Base-by-base conservation (phyloP, 1,140 invertebrate genomes). In the Araneus ventricosus region DNA sequence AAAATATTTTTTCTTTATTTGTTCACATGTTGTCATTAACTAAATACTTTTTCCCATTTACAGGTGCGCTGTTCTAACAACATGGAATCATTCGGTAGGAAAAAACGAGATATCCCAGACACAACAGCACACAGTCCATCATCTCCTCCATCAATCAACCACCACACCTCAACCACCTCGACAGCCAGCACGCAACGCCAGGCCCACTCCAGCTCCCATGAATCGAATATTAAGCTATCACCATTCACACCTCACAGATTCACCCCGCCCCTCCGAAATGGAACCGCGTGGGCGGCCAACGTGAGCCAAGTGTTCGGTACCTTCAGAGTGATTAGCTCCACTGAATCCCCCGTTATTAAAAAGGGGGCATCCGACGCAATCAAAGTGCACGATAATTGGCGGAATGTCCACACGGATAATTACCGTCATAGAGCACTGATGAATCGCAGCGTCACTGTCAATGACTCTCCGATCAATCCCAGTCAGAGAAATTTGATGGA, bases 81-180 rank as follows among this genome's bases (percentile, higher is more conserved):
- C 34, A 90, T 95, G 52, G 95, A 95, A 57, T 95, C 95, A 10
- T 95, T 95, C 90, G 95, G 95, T 34, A 92, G 94, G 84, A 94
- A 94, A 41, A 94, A 94, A 59, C 91, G 84, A 84, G 93, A 93
- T 80, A 86, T 92, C 10, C 2, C 79, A 20, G 63, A 7, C n/a
- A 45, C 37, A 24, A 8, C 93, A 93, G 82, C 88, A 89, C 34
- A 91, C 89, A 27, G 88, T 88, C 17, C 57, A 93, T 34, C 90
- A 63, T 8, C 84, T 79, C n/a, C 93, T 70, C 17, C 52, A 63
- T 85, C 80, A n/a, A 75, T 75, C 70, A 63, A 45, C 22, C 27
- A n/a, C 61, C 27, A 85, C 30, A 85, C 7, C 80, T 85, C 27
- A 41, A 59, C 4, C 45, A 17, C 80, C 17, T 34, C 27, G 14